Base-by-base conservation (phyloP, 2,888 invertebrate species). In the Heliconius hortense region DNA sequence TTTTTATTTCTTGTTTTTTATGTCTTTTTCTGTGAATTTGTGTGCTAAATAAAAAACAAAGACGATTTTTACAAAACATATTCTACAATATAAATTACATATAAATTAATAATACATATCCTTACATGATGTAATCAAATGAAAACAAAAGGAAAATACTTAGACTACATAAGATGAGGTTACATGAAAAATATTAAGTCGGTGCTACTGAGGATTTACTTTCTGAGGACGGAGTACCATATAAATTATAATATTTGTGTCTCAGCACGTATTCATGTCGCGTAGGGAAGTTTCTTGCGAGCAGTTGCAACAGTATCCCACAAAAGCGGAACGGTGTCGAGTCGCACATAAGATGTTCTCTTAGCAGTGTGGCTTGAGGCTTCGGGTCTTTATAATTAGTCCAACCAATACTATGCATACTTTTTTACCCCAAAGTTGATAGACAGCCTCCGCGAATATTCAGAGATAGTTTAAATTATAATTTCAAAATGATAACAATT, bases 401-500 rank as follows among this genome's bases (percentile, higher is more conserved):
- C 78, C 81, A 85, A 63, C 85, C 88, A 86, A 87, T 89, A 88
- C 88, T 86, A 70, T 76, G 64, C 66, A 35, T 63, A 43, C 53
- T 70, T 76, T 70, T 76, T 53, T 24, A 64, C 24, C n/a, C 87
- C 82, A 81, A 89, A 89, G 85, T 90, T 90, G 31, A 8, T 8
- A 35, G 85, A 86, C 82, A 83, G 85, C 80, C 79, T 85, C 87
- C 83, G 85, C 87, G 88, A 87, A 83, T 87, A 86, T 83, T 82
- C 81, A 82, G 79, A 84, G 85, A 85, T 87, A 87, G 85, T 90
- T 90, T 91, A 90, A 88, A 89, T 75, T 68, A 73, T 75, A 89
- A 90, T 90, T 87, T 88, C 86, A 84, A 89, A 90, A 90, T 89
- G 85, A 89, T 90, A 90, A 90, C 87, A 89, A 89, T 87, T 86